Conservation (phyloP, 2,888 invertebrate genomes). For the Ernsta delagoae region DNA sequence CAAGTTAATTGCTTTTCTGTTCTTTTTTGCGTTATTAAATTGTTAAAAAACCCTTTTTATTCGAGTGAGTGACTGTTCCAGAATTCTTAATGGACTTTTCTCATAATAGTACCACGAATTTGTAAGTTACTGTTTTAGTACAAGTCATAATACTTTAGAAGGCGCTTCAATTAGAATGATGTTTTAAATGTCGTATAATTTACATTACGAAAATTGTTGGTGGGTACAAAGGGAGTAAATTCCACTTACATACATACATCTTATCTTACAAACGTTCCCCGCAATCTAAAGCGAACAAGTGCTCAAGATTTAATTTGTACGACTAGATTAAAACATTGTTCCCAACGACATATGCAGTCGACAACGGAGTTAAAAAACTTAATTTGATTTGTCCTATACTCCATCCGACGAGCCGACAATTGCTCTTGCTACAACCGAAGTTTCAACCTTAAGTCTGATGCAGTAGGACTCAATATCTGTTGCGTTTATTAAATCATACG, state of each 20-base stretch:
- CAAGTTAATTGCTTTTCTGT: background rate
- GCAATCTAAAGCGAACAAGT: conserved; percentile 30
- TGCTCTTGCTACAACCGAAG: background rate
- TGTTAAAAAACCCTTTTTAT: too few relatives aligned
- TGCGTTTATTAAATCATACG: background rate
- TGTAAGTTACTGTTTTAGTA: too few relatives aligned
- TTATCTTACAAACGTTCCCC: background rate
- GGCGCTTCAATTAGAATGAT: too few relatives aligned
- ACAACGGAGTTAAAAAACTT: conserved; percentile 55
- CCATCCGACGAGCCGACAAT: conserved; percentile 9
- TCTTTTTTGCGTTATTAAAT: too few relatives aligned
- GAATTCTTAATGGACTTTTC: background rate
- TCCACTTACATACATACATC: background rate
- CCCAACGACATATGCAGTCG: conserved; percentile 55
- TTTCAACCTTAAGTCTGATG: background rate
- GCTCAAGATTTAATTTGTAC: conserved; percentile 34
- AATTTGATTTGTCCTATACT: conserved; percentile 53
- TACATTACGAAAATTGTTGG: background rate
- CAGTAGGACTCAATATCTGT: background rate
- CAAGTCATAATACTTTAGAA: background rate
- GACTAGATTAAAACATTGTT: conserved; percentile 52
- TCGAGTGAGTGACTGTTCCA: background rate
- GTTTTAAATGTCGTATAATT: too few relatives aligned
- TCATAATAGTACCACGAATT: too few relatives aligned
- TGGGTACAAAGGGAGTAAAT: background rate